phyloP scores from a whole-genome alignment of 37 sponge, comb jelly and placozoan genomes.

The Agelas oroides region DNA sequence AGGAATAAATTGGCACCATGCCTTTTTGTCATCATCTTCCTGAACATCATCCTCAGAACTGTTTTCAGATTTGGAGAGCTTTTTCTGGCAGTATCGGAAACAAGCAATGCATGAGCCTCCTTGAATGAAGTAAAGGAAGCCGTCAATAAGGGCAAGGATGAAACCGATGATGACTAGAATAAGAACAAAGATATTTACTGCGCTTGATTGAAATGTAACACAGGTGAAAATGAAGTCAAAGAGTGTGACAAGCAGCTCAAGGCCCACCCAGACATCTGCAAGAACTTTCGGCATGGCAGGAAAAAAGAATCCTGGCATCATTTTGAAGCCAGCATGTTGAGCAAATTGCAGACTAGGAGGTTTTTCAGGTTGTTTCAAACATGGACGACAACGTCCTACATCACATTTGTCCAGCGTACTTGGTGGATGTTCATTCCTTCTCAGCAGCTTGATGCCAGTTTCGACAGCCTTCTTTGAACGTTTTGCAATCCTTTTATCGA shows the following conservation, averaged over 20 bases:
- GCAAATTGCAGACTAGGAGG: not conserved
- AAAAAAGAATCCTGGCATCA: not conserved
- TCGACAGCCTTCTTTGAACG: too few relatives aligned
- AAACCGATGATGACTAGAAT: not conserved
- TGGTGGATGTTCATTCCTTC: too few relatives aligned
- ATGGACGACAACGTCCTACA: not conserved
- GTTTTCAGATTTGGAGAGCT: not conserved
- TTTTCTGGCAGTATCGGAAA: not conserved
- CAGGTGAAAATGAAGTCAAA: not conserved
- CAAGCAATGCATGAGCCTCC: not conserved
- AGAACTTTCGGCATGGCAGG: conserved; percentile 34
- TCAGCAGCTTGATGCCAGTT: too few relatives aligned
- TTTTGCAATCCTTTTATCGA: too few relatives aligned
- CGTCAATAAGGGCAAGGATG: conserved; percentile 31
- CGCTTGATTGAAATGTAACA: not conserved
- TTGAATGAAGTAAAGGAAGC: conserved; percentile 19
- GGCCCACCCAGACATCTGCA: conserved; percentile 13
- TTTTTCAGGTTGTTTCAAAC: not conserved
- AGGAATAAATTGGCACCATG: not conserved
- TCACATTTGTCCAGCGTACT: not conserved
- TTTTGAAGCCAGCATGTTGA: conserved; percentile 21
- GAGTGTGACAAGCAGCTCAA: conserved; percentile 15
- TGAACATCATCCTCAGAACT: not conserved
- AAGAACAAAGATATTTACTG: conserved; percentile 8
- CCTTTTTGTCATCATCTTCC: not conserved